A percentile compares a stretch with the other conserved stretches of the same genome.
phyloP scores from a whole-genome alignment of 2,113 vertebrate genomes.

The Brachypodius melanocephalos region DNA sequence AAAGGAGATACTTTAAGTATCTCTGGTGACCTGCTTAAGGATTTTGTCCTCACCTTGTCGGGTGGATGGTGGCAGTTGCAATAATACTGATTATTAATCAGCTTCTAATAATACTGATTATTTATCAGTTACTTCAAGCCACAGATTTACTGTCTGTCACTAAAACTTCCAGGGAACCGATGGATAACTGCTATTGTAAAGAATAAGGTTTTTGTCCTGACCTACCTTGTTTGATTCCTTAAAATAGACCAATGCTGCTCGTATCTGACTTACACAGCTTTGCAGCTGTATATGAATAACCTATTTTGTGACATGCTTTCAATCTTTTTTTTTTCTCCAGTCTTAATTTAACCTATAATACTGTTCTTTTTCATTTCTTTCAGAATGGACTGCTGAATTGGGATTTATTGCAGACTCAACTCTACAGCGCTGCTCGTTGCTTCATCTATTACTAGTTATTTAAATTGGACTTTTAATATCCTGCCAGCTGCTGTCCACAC shows the following conservation, averaged over 20 bases:
- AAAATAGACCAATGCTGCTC: slow-evolving; percentile 11
- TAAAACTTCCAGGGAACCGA: not conserved
- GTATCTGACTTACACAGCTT: not conserved
- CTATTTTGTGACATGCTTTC: slow-evolving; percentile 60
- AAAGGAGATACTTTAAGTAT: not conserved
- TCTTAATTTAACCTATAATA: slow-evolving; percentile 55
- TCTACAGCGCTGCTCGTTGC: slow-evolving; percentile 64
- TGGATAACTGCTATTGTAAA: not conserved
- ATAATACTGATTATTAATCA: not conserved
- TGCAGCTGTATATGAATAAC: slow-evolving; percentile 4
- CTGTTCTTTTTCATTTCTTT: slow-evolving; percentile 61
- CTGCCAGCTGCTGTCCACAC: slow-evolving; percentile 91
- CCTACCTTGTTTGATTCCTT: slow-evolving; percentile 45
- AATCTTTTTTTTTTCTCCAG: not conserved
- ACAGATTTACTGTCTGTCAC: not conserved
- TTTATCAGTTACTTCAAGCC: not conserved
- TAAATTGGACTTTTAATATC: slow-evolving; percentile 85
- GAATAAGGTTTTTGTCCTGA: slow-evolving; percentile 37
- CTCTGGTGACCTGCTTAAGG: not conserved
- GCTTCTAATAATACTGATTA: not conserved
- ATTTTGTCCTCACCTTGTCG: not conserved
- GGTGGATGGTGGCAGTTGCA: not conserved
- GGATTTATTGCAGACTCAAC: slow-evolving; percentile 77
- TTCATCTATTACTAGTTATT: slow-evolving; percentile 80
- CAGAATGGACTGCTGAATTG: slow-evolving; percentile 82